Percentiles rank a stretch among this genome's conserved stretches.
phyloP scores from a whole-genome alignment of 2,113 vertebrate species.

The Psittacara wagleri region DNA sequence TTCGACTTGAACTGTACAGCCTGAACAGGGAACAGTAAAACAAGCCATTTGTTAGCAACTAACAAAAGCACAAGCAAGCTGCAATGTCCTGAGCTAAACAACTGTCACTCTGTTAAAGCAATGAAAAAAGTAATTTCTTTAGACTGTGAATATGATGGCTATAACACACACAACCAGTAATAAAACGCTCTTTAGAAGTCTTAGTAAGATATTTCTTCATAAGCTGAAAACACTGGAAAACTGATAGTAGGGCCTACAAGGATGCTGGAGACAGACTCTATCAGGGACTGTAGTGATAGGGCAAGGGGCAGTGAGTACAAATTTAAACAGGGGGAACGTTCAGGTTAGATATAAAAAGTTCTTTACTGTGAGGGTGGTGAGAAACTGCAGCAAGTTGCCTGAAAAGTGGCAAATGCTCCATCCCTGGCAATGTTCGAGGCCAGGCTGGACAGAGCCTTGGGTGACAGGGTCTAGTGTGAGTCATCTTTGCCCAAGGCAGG shows the following conservation, averaged over 20 bases:
- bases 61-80: background rate
- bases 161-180: background rate
- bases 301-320: background rate
- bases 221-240: background rate
- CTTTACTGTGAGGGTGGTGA: background rate
- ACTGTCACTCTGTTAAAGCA: background rate
- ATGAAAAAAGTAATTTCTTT: background rate
- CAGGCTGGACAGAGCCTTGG: background rate
- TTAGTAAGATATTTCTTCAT: background rate
- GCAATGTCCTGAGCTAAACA: background rate
- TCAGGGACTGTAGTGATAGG: background rate
- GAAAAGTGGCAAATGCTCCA: background rate
- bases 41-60: background rate
- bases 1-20: constrained; percentile 80
- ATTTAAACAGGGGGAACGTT: background rate
- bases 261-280: background rate
- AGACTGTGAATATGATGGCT: background rate
- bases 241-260: background rate
- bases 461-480: background rate
- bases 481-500: background rate
- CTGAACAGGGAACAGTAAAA: constrained; percentile 41
- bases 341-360: background rate
- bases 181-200: background rate
- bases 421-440: background rate
- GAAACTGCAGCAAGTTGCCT: background rate